phyloP scores from a whole-genome alignment of 2,113 vertebrate genomes.

The Promerops cafer region DNA sequence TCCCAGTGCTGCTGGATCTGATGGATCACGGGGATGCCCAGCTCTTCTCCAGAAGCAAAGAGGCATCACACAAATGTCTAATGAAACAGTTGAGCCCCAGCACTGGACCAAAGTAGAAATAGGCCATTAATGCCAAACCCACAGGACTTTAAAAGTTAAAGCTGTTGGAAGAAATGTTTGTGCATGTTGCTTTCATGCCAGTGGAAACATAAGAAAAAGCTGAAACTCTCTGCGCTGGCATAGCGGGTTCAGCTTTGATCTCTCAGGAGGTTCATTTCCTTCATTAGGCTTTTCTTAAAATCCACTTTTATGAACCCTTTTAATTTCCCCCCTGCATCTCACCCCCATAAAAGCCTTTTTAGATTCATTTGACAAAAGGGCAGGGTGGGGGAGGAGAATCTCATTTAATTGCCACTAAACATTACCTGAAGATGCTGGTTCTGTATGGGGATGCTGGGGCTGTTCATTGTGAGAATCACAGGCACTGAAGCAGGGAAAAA shows the following conservation, averaged over 20 bases:
- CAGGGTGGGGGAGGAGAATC: background rate
- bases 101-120: background rate
- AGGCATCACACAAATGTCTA: background rate
- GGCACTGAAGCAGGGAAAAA: background rate
- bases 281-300: slow-evolving; percentile 61
- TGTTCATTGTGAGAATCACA: background rate
- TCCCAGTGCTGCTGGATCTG: background rate
- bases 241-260: slow-evolving; percentile 64
- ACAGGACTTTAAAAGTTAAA: slow-evolving; percentile 18
- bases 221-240: slow-evolving; percentile 21
- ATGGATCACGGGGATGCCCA: background rate
- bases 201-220: slow-evolving; percentile 46
- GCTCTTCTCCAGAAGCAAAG: background rate
- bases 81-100: background rate
- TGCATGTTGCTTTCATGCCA: slow-evolving; percentile 40
- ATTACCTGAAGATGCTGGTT: slow-evolving; percentile 12
- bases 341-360: slow-evolving; percentile 1
- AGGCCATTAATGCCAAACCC: background rate
- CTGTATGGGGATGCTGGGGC: background rate
- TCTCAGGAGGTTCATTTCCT: slow-evolving; percentile 60
- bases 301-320: slow-evolving; percentile 48
- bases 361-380: slow-evolving; percentile 1
- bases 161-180: slow-evolving; percentile 17
- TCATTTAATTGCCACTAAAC: slow-evolving; percentile 30
- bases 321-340: slow-evolving; percentile 24